A percentile compares a stretch with the other conserved stretches of the same genome.
Conservation (phyloP, 2,113 vertebrate species). For the Halcyon malimbica region DNA sequence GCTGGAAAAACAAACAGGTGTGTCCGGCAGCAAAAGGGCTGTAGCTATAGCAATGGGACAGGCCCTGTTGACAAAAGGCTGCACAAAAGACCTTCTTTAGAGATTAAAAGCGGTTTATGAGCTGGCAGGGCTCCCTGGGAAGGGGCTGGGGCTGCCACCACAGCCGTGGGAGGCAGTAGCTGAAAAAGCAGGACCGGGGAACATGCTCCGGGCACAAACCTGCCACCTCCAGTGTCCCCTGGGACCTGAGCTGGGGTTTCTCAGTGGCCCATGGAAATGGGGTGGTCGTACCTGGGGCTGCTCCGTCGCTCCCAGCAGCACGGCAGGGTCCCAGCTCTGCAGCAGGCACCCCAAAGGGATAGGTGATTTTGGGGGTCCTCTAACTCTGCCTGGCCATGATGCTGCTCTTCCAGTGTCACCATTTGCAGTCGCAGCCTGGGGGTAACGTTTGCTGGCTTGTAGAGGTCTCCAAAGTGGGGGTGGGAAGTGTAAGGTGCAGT, state of each 20-base stretch:
- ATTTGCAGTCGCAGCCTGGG: not conserved
- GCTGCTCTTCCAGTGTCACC: not conserved
- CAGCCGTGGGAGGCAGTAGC: fast-evolving
- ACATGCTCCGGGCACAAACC: fast-evolving
- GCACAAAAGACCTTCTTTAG: slow-evolving; percentile 40
- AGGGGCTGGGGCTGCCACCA: not conserved
- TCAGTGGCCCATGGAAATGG: fast-evolving
- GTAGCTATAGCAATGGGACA: slow-evolving; percentile 65
- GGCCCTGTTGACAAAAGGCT: slow-evolving; percentile 60
- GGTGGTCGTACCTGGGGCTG: fast-evolving
- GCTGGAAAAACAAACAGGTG: slow-evolving; percentile 72
- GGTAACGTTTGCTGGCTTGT: not conserved
- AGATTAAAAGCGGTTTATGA: not conserved
- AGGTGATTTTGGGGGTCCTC: not conserved
- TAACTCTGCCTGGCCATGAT: not conserved
- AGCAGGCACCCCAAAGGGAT: not conserved
- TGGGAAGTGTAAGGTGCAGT: too few relatives aligned
- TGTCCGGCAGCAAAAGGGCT: slow-evolving; percentile 16
- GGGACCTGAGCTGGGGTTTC: fast-evolving
- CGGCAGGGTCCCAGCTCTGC: fast-evolving
- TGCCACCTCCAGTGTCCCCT: not conserved
- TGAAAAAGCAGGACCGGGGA: not conserved
- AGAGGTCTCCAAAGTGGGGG: not conserved
- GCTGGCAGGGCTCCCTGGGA: slow-evolving; percentile 11
- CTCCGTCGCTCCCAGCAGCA: not conserved